Base-by-base conservation (phyloP, 2,113 vertebrate genomes). In the Odocoileus hemionus region DNA sequence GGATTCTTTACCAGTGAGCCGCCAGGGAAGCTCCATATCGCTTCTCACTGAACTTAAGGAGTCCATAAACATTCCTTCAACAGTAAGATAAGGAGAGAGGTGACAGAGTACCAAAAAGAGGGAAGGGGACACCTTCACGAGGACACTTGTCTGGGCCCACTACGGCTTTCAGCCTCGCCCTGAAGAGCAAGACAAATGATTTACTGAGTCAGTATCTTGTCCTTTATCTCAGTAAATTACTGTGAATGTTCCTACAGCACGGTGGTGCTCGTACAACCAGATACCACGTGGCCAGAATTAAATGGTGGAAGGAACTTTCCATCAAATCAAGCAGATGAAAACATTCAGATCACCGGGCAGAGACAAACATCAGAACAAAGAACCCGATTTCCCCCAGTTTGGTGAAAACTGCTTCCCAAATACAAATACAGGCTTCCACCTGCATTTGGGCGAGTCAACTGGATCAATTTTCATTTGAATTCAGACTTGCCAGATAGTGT, bases 401-500 rank as follows among this genome's bases (percentile, higher is more conserved):
- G 58, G 61, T 79, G 58, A 82, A 78, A 92, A 52, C 64, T 33
- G 55, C 28, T 88, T 91, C 88, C 83, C 83, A 60, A 47, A 50
- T 7, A 91, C 16, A 89, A 58, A 55, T 17, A 91, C 21, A 89
- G 70, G 86, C n/a, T 87, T 96, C 96, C 87, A 95, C 88, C 94
- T 80, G 47, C 0, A 64, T 74, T 23, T 47, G 45, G 79, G 43
- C 58, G 52, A 95, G 50, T 39, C 78, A 86, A 78, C 58, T 76
- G 70, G 88, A 87, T 7, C 3, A 33, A 95, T 94, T 96, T 64
- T 57, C 92, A 84, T 91, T 96, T 95, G 97, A 89, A 95, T 80
- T 97, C 94, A 93, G 82, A 88, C 30, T 76, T 98, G 89, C 92
- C 96, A 98, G 97, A 96, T 2, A 90, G n/a, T 50, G 55, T 61